These are phyloP conservation scores for Tinea trinotella DNA, from an alignment of 2,888 invertebrate species.

Conservation along the genomic window DNA sequence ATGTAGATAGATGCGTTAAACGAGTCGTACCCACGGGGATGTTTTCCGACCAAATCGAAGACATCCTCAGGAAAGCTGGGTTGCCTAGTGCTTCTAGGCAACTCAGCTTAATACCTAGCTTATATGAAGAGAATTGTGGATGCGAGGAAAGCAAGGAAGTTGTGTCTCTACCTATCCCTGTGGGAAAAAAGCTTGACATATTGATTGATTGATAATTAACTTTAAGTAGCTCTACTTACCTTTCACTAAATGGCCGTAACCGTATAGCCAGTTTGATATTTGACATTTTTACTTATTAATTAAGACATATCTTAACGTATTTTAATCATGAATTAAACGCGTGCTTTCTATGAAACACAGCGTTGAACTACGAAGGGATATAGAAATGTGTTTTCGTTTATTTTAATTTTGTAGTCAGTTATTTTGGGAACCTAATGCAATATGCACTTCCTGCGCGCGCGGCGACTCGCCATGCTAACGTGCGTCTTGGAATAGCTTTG, in stretches of 20 bases:
- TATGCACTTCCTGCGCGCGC: slow-evolving; percentile 15
- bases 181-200: too few species aligned
- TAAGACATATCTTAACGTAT: too few species aligned
- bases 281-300: slow-evolving; percentile 65
- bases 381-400: slow-evolving; percentile 13
- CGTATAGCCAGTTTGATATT: slow-evolving; percentile 77
- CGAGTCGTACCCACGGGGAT: too few species aligned
- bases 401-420: slow-evolving; percentile 12
- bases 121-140: too few species aligned
- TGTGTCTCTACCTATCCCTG: too few species aligned
- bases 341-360: background rate
- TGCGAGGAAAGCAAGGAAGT: too few species aligned
- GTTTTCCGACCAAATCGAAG: too few species aligned
- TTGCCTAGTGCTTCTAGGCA: too few species aligned
- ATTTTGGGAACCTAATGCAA: slow-evolving; percentile 16
- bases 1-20: too few species aligned
- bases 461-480: background rate
- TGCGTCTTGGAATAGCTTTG: background rate
- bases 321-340: background rate
- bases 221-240: slow-evolving; percentile 64
- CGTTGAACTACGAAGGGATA: slow-evolving; percentile 4
- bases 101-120: too few species aligned
- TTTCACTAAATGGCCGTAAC: slow-evolving; percentile 75
- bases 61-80: too few species aligned
- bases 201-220: too few species aligned